Conservation (phyloP, 2,113 vertebrate species). For the Mesitornis unicolor region DNA sequence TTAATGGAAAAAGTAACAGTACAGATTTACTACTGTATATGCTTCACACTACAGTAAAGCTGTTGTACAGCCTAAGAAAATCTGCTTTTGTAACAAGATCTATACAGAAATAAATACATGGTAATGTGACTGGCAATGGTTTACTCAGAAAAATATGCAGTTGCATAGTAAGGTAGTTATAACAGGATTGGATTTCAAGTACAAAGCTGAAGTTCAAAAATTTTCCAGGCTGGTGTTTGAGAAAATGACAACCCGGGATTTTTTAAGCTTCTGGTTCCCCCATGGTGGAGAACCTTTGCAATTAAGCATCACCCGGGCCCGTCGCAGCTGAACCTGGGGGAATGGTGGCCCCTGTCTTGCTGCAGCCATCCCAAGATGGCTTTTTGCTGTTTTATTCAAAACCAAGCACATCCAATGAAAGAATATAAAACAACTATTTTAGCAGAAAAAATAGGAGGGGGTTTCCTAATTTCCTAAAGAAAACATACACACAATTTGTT, state of each 20-base stretch:
- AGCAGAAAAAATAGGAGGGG: neutral
- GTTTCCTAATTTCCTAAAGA: neutral
- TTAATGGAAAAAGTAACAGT: neutral
- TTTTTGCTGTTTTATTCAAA: neutral
- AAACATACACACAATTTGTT: neutral
- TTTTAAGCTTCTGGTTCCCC: neutral
- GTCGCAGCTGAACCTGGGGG: neutral
- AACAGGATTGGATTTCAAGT: conserved; percentile 11
- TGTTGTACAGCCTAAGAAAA: conserved; percentile 6
- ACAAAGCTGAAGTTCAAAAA: neutral
- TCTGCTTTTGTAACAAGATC: conserved; percentile 21
- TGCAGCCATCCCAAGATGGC: neutral
- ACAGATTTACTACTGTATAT: neutral
- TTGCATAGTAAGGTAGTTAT: neutral
- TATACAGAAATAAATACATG: neutral
- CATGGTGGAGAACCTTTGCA: neutral
- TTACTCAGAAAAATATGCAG: neutral
- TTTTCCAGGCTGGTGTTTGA: neutral
- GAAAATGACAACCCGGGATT: neutral
- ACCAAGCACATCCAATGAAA: neutral
- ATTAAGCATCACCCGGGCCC: neutral
- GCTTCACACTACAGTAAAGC: neutral
- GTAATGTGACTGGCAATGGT: neutral
- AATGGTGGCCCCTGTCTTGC: fast-evolving
- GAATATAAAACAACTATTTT: neutral